Conservation (phyloP, 2,888 invertebrate species). For the Aelia acuminata region DNA sequence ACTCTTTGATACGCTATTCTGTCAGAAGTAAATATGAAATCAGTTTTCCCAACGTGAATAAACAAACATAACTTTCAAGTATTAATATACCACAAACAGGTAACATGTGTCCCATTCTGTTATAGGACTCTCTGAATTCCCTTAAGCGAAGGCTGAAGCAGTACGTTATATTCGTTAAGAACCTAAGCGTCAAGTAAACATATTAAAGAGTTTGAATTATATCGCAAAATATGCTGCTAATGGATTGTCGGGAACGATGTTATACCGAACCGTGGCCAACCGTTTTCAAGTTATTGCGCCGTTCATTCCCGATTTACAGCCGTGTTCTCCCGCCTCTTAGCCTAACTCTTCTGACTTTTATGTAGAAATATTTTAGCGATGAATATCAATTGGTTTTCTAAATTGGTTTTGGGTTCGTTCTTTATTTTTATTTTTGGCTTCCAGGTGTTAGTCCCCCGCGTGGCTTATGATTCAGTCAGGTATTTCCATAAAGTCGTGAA, state of each 20-base stretch:
- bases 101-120: not conserved
- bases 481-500: not conserved
- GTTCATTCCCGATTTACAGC: slow-evolving; percentile 15
- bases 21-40: not conserved
- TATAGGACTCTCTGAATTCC: not conserved
- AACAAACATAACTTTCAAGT: not conserved
- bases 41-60: not conserved
- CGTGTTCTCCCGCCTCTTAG: slow-evolving; percentile 14
- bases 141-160: not conserved
- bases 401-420: slow-evolving; percentile 27
- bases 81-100: not conserved
- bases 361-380: slow-evolving; percentile 35
- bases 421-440: slow-evolving; percentile 34
- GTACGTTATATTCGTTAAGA: not conserved
- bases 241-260: slow-evolving; percentile 11
- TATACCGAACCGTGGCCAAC: not conserved
- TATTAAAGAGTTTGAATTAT: slow-evolving; percentile 3
- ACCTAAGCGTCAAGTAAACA: not conserved
- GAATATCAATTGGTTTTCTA: slow-evolving; percentile 36
- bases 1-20: not conserved
- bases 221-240: slow-evolving; percentile 17
- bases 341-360: slow-evolving; percentile 29
- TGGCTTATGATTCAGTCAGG: slow-evolving; percentile 9
- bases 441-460: not conserved
- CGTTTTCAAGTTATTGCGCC: slow-evolving; percentile 3